These are phyloP conservation scores for Ceyx margarethae DNA, from an alignment of 2,113 vertebrate species.

Conservation along the genomic window DNA sequence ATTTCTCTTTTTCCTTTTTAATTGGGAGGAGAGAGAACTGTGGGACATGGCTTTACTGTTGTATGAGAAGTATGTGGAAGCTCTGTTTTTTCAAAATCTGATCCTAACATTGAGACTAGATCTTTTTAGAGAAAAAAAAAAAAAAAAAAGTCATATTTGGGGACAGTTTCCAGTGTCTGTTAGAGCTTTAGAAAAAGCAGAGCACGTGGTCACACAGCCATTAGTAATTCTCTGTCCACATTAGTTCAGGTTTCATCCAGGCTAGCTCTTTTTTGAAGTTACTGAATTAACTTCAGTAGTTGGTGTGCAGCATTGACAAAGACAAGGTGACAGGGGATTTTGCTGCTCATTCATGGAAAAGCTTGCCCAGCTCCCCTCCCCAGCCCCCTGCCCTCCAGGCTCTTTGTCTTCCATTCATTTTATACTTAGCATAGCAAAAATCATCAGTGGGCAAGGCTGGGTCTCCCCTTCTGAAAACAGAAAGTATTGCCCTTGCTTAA, in stretches of 20 bases:
- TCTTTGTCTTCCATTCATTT: conserved; percentile 31
- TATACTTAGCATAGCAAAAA: conserved; percentile 17
- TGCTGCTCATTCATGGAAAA: conserved; percentile 12
- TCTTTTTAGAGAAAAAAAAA: background rate
- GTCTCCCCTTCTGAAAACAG: background rate
- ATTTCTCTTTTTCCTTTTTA: background rate
- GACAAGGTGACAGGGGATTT: background rate
- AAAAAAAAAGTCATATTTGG: background rate
- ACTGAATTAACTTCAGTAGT: conserved; percentile 24
- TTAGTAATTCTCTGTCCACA: background rate
- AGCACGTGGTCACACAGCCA: background rate
- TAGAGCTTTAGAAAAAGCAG: conserved; percentile 34
- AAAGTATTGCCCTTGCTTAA: background rate
- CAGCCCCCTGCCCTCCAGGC: background rate
- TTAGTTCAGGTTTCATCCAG: conserved; percentile 25
- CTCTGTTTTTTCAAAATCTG: background rate
- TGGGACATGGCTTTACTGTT: background rate
- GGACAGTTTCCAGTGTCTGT: background rate
- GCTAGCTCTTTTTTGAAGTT: background rate
- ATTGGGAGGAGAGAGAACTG: background rate
- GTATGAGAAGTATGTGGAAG: background rate
- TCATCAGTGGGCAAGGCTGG: background rate
- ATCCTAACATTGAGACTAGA: background rate
- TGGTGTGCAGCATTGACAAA: conserved; percentile 6
- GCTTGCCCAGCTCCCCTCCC: background rate